A percentile compares a stretch with the other conserved stretches of the same genome.
phyloP scores from a whole-genome alignment of 2,888 invertebrate species.

The Cepaea hortensis region DNA sequence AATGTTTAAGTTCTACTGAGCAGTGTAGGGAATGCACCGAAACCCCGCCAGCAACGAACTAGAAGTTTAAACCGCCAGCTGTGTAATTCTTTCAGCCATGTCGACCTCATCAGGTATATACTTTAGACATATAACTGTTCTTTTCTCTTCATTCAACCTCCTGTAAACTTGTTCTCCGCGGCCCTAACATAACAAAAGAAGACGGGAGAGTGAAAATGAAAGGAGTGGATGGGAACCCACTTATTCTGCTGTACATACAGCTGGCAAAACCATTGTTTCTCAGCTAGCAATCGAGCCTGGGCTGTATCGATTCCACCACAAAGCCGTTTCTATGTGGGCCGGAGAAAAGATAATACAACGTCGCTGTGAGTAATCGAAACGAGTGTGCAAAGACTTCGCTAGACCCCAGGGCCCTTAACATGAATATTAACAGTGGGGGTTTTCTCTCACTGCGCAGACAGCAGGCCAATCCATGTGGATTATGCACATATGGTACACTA shows the following conservation, averaged over 20 bases:
- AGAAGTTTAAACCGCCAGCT: too few relatives aligned
- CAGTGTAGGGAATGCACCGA: too few relatives aligned
- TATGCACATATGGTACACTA: not conserved
- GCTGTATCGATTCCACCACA: not conserved
- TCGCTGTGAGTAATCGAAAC: constrained; percentile 15
- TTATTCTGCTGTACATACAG: not conserved
- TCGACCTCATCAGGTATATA: too few relatives aligned
- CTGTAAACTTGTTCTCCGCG: too few relatives aligned
- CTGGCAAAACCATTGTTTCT: not conserved
- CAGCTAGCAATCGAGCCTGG: not conserved
- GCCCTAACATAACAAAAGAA: too few relatives aligned
- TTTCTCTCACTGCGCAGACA: not conserved
- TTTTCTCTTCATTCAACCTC: too few relatives aligned
- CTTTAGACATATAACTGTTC: too few relatives aligned
- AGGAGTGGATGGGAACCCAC: too few relatives aligned
- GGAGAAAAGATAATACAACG: not conserved
- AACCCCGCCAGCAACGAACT: too few relatives aligned
- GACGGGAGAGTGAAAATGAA: too few relatives aligned
- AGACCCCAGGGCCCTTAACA: not conserved
- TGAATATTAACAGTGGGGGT: not conserved
- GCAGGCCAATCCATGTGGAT: not conserved
- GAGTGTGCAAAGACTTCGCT: not conserved
- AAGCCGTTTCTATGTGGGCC: not conserved
- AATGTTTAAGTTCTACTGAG: too few relatives aligned
- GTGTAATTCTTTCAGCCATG: too few relatives aligned